These are phyloP conservation scores for Leptinotarsa tumamoca DNA, from an alignment of 2,888 invertebrate species.

Conservation along the genomic window DNA sequence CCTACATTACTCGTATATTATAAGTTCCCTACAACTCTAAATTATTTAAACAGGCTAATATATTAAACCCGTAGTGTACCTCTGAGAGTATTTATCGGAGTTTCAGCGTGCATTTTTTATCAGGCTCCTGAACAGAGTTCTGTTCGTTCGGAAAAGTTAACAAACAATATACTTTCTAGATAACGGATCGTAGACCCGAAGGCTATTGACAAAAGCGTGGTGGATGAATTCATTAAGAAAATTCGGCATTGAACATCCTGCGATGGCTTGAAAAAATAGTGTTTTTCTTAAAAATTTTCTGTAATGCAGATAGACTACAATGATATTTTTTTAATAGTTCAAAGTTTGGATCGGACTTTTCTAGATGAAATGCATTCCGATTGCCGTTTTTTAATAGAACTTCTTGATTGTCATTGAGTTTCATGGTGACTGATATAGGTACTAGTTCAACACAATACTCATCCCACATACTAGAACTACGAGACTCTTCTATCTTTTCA, in stretches of 20 bases:
- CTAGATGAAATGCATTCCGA: too few species aligned
- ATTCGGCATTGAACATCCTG: not conserved
- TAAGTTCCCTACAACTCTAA: not conserved
- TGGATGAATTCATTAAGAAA: not conserved
- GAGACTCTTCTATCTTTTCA: too few species aligned
- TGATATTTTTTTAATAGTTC: too few species aligned
- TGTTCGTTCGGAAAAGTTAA: not conserved
- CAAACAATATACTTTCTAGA: not conserved
- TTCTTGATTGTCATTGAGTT: too few species aligned
- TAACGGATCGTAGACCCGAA: not conserved
- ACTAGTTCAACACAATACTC: too few species aligned
- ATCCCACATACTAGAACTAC: too few species aligned
- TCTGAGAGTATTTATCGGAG: not conserved
- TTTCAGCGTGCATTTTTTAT: not conserved
- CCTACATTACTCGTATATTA: not conserved
- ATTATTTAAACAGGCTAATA: constrained; percentile 10
- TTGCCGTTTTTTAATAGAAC: too few species aligned
- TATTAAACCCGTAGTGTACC: constrained; percentile 13
- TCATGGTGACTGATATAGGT: too few species aligned
- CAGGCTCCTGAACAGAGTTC: not conserved
- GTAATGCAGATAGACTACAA: too few species aligned
- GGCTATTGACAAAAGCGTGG: not conserved
- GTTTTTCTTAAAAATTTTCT: not conserved
- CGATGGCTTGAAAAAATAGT: not conserved
- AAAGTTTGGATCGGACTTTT: too few species aligned